These are phyloP conservation scores for Ichneumoninae sp. DNA, from an alignment of 2,888 invertebrate species.

Conservation along the genomic window DNA sequence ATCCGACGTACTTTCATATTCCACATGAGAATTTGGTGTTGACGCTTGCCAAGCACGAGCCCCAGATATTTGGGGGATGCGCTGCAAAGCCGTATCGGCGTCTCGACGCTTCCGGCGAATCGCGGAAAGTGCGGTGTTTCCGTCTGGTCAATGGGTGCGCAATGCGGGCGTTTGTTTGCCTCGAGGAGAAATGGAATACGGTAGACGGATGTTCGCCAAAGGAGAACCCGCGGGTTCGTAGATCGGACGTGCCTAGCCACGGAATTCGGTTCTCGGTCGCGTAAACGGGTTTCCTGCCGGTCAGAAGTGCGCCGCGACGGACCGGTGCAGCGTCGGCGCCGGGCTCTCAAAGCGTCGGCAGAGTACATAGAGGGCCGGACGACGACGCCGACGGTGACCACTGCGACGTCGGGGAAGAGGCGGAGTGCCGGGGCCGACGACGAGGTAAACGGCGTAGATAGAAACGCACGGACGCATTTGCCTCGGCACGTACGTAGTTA, in stretches of 20 bases:
- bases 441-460: conserved; percentile 52
- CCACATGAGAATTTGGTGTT: neutral
- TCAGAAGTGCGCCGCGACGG: neutral
- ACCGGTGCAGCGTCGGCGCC: conserved; percentile 32
- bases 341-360: conserved; percentile 11
- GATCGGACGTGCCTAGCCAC: conserved; percentile 17
- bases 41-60: neutral
- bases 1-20: neutral
- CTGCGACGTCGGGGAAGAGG: conserved; percentile 39
- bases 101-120: neutral
- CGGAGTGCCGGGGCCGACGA: conserved; percentile 8
- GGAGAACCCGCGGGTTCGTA: conserved; percentile 9
- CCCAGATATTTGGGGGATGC: neutral
- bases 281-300: conserved; percentile 49
- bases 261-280: conserved; percentile 47
- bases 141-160: neutral
- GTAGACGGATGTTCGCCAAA: conserved; percentile 15
- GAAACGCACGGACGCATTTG: conserved; percentile 49
- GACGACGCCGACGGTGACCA: conserved; percentile 12
- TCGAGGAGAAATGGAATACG: conserved; percentile 6
- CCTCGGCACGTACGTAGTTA: conserved; percentile 31
- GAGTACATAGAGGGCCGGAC: neutral
- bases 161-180: neutral
- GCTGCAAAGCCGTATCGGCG: neutral
- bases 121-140: conserved; percentile 1